Evolutionary conservation across 2,888 invertebrate species (phyloP).

Genomic region (Furcula furcula): DNA sequence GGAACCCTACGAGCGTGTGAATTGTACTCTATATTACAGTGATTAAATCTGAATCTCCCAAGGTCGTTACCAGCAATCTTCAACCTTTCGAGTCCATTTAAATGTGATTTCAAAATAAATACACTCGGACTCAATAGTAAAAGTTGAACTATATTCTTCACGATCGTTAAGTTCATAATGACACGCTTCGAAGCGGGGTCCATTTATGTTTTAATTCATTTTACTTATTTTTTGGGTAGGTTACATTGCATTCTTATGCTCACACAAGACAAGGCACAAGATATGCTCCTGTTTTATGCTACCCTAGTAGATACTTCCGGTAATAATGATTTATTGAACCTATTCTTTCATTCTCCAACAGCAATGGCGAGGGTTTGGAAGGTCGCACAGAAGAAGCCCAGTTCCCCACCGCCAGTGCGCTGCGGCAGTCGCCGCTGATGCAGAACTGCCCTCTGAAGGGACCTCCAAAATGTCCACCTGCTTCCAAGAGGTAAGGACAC

Average conservation of each 20-base stretch:
- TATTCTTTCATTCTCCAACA: constrained; percentile 25
- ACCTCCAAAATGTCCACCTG: constrained; percentile 85
- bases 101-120: constrained; percentile 15
- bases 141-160: constrained; percentile 10
- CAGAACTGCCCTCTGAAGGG: constrained; percentile 86
- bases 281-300: too few species aligned
- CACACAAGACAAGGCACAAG: too few species aligned
- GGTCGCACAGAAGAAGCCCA: constrained; percentile 60
- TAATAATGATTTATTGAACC: too few species aligned
- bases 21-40: background rate
- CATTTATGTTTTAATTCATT: too few species aligned
- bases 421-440: constrained; percentile 75
- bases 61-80: background rate
- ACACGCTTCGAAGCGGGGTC: too few species aligned
- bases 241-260: too few species aligned
- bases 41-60: background rate
- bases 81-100: background rate
- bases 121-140: constrained; percentile 3
- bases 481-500: constrained; percentile 80
- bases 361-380: constrained; percentile 62
- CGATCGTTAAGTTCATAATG: too few species aligned
- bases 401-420: constrained; percentile 61
- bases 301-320: too few species aligned
- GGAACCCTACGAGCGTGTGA: too few species aligned
- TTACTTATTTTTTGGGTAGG: too few species aligned